These are phyloP conservation scores for Seira ritae DNA, from an alignment of 2,888 invertebrate species.

Conservation along the genomic window DNA sequence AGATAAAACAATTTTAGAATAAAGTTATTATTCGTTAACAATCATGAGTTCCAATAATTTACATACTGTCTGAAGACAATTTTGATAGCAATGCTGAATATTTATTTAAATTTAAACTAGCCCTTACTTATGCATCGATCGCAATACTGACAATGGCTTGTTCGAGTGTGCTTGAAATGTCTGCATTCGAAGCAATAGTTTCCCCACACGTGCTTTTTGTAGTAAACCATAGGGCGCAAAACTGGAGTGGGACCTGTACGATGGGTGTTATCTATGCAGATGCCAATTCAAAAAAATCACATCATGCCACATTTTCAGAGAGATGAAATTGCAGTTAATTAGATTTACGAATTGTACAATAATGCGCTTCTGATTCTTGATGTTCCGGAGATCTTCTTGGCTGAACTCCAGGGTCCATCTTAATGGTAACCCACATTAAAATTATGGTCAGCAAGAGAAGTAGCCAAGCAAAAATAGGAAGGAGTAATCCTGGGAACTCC, in stretches of 20 bases:
- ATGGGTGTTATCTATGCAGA: constrained; percentile 12
- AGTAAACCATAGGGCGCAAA: constrained; percentile 29
- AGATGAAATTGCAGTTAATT: no score
- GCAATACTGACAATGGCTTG: constrained; percentile 19
- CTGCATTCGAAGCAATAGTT: constrained; percentile 31
- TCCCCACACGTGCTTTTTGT: background rate
- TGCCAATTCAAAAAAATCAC: no score
- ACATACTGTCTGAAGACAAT: no score
- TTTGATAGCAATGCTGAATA: no score
- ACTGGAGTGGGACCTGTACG: constrained; percentile 23
- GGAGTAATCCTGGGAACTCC: background rate
- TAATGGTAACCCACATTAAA: background rate
- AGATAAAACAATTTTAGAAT: no score
- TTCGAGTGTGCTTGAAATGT: constrained; percentile 38
- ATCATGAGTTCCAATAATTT: background rate
- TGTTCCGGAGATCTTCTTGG: background rate
- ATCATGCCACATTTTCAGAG: no score
- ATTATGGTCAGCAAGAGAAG: background rate
- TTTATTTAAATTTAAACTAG: no score
- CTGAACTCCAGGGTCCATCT: constrained; percentile 28
- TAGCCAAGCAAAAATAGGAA: background rate
- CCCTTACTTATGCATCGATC: constrained; percentile 17
- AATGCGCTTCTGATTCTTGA: background rate
- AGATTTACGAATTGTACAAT: constrained; percentile 13
- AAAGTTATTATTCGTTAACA: no score